A percentile compares a stretch with the other conserved stretches of the same genome.
phyloP scores from a whole-genome alignment of 2,113 vertebrate genomes.

The Erpornis zantholeuca region DNA sequence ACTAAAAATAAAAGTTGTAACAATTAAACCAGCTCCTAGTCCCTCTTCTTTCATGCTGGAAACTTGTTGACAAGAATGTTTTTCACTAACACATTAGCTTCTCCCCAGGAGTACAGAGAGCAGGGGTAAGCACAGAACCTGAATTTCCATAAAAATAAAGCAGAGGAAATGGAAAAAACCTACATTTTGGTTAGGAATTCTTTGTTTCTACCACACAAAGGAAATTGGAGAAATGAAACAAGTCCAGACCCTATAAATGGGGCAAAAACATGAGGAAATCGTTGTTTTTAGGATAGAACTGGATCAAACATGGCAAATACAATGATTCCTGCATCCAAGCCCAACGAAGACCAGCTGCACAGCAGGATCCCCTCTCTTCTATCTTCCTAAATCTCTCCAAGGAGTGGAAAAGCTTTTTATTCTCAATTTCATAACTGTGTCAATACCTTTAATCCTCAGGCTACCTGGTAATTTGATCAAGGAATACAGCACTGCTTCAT shows the following conservation, averaged over 20 bases:
- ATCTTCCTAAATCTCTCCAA: neutral
- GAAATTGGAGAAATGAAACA: neutral
- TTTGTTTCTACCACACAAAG: neutral
- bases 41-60: neutral
- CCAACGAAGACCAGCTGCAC: neutral
- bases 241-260: neutral
- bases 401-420: neutral
- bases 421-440: neutral
- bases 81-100: neutral
- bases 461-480: neutral
- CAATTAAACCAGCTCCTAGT: neutral
- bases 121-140: neutral
- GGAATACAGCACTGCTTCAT: neutral
- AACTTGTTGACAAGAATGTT: neutral
- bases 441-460: neutral
- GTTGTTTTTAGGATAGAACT: neutral
- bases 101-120: neutral
- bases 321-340: neutral
- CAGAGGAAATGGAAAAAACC: neutral
- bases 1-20: conserved; percentile 74
- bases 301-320: neutral
- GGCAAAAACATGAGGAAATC: neutral
- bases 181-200: neutral
- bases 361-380: neutral
- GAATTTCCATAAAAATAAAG: neutral